Percentiles rank a stretch among this genome's conserved stretches.
These are phyloP conservation scores for Acanthis flammea DNA, from an alignment of 2,797 vertebrate species.

Conservation along the genomic window DNA sequence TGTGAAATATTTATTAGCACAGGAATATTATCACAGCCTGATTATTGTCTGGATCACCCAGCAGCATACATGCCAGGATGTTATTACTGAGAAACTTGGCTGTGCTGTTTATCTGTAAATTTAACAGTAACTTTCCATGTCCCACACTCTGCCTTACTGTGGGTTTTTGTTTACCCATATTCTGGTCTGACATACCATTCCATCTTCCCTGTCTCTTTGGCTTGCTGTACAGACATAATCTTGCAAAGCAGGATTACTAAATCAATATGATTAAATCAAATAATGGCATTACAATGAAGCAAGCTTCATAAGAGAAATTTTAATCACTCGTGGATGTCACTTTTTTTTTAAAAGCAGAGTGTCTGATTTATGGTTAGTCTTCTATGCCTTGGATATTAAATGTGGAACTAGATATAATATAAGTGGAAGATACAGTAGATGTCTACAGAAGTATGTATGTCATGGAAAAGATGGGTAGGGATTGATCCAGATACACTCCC, in stretches of 20 bases:
- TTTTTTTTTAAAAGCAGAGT: neutral
- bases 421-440: neutral
- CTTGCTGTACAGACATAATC: neutral
- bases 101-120: neutral
- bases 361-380: neutral
- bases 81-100: neutral
- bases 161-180: neutral
- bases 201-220: neutral
- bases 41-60: neutral
- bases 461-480: neutral
- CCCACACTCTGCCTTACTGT: neutral
- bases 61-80: neutral
- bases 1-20: conserved; percentile 42
- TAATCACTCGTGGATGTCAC: neutral
- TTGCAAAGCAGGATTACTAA: conserved; percentile 10
- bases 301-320: neutral
- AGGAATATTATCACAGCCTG: conserved; percentile 32
- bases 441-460: neutral
- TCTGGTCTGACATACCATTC: neutral
- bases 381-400: neutral
- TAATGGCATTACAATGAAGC: neutral
- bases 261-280: neutral
- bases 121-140: neutral
- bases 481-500: neutral
- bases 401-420: neutral